phyloP scores from a whole-genome alignment of 2,888 invertebrate species.

The Caenorhabditis japonica region DNA sequence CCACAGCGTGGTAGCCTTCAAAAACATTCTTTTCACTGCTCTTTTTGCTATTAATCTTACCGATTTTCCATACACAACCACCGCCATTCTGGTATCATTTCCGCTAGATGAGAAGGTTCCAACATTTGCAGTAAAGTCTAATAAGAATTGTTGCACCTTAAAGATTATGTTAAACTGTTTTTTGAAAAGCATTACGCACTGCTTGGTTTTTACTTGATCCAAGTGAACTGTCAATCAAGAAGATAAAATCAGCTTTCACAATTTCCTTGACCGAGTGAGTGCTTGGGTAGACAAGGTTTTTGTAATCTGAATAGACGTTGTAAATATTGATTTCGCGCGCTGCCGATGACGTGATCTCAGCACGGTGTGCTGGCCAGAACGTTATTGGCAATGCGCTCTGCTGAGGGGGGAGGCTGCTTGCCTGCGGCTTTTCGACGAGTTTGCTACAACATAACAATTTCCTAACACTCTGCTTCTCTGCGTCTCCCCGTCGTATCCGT shows the following conservation, averaged over 20 bases:
- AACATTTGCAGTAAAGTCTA: constrained; percentile 26
- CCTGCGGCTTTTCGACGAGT: too few species aligned
- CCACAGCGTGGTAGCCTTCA: constrained; percentile 7
- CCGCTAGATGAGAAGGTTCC: constrained; percentile 34
- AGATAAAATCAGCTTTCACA: constrained; percentile 37
- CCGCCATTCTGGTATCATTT: constrained; percentile 41
- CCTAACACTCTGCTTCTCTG: too few species aligned
- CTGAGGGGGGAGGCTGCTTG: too few species aligned
- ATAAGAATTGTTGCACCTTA: constrained; percentile 25
- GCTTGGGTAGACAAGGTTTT: constrained; percentile 41
- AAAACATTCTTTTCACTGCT: too few species aligned
- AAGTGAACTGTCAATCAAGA: constrained; percentile 33
- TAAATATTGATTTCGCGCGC: neutral
- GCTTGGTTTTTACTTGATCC: constrained; percentile 1
- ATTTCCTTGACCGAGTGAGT: neutral
- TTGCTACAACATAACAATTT: too few species aligned
- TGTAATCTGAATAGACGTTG: constrained; percentile 38
- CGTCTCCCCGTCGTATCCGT: too few species aligned
- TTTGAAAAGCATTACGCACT: neutral
- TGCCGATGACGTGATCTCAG: too few species aligned
- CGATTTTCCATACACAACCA: constrained; percentile 29
- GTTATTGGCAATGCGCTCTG: too few species aligned
- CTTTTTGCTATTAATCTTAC: too few species aligned
- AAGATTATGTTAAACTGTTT: neutral
- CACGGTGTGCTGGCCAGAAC: too few species aligned